Evolutionary conservation across 2,888 invertebrate species (phyloP), one percentile per base, ranked within the genome.

Genomic region (Rutpela maculata): DNA sequence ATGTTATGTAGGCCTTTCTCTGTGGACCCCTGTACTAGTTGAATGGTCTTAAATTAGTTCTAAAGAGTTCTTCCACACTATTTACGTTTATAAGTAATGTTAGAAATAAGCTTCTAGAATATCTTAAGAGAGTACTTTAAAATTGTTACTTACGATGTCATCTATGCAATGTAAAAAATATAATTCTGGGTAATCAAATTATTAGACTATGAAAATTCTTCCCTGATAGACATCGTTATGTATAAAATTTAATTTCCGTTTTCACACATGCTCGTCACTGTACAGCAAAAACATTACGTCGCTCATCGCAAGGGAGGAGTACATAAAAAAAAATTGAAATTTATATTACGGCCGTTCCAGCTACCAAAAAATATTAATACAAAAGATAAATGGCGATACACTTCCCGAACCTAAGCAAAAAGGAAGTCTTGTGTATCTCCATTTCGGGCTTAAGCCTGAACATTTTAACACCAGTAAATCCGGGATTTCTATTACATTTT

Each of bases 401-500:
- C 78, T 79, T 71, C 75, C 78, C 68, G 68, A 67, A 65, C 73
- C 66, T 65, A 19, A 65, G 69, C 72, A 78, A 78, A 78, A 80
- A 77, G 78, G 63, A 77, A 79, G 72, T 76, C 76, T 78, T 76
- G 80, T 78, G 78, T 81, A 81, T 77, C 78, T 81, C 79, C 78
- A 78, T 79, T 82, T 82, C 82, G 74, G 80, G 81, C 80, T 79
- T 82, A 80, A 80, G 79, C 81, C 78, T 74, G 73, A 79, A 81
- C 82, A 79, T 83, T 84, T 83, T 82, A 83, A 80, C 83, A 80
- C 79, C 83, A 80, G 81, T 79, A 85, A 85, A 84, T 84, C 84
- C 83, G 78, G 83, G 82, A 84, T 86, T 86, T 86, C 85, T 85
- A 85, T 86, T 85, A 85, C 85, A 81, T 83, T 85, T 84, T 84